Evolutionary conservation across 2,113 vertebrate genomes (phyloP), one percentile per base, ranked within the genome.

Genomic region (Ariopsis seemanni): DNA sequence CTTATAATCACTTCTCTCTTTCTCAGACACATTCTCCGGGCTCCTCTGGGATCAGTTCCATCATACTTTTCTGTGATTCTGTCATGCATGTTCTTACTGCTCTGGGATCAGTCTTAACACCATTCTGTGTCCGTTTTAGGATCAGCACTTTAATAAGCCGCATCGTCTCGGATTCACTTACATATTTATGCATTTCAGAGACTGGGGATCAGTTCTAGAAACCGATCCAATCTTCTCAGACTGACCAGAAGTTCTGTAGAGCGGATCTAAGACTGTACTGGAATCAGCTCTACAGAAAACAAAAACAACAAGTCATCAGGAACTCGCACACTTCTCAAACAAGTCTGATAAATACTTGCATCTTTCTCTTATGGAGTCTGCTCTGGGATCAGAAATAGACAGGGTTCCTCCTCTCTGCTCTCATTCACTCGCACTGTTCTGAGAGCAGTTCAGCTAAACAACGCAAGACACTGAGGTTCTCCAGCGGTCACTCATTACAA

Each of bases 401-500:
- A 18, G 2, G 12, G 7, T 30, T 79, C 25, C 15, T 81, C 18
- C 17, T 42, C 55, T 60, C n/a, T 57, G 52, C 27, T 60, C 78
- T 58, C 55, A n/a, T 72, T 53, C 22, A 34, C 53, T 58, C n/a
- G 0, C 2, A 34, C 63, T 84, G 63, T 69, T 69, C 65, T 84
- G 11, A 84, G 65, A 55, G 71, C 82, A 71, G 58, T 82, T 22
- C 5, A 7, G 11, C 11, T 18, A 18, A 65, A 67, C 50, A 83
- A n/a, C 69, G 65, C 2, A 30, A 22, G 15, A 52, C 14, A 60
- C 55, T 60, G 55, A 81, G n/a, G 6, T 53, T 25, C 53, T 69
- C 79, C 84, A 86, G 69, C 88, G 86, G 84, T 86, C 80, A 69
- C 34, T 55, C n/a, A 89, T 83, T 86, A 81, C 82, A 69, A 63